A percentile compares a stretch with the other conserved stretches of the same genome.
Conservation (phyloP, 37 sponge, comb jelly and placozoan genomes). For the Cliona cf. orientalis region DNA sequence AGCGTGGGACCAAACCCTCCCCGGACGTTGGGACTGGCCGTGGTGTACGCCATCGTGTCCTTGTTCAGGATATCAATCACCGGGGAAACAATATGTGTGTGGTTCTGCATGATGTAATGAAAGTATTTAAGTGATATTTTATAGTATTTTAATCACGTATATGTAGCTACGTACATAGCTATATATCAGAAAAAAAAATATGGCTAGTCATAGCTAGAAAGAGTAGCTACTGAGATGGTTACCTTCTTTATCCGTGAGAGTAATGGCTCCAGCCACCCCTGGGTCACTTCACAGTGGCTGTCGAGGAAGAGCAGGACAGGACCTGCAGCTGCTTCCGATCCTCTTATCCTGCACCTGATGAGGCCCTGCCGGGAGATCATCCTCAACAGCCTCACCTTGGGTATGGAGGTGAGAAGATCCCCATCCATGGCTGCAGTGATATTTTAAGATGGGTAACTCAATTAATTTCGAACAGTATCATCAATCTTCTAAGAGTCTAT, state of each 20-base stretch:
- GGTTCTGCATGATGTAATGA: too few species aligned
- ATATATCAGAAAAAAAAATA: not conserved
- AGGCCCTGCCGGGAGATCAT: slow-evolving; percentile 71
- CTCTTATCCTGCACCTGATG: slow-evolving; percentile 78
- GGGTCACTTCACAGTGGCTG: slow-evolving; percentile 88
- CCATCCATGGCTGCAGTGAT: slow-evolving; percentile 54
- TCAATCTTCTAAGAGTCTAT: too few species aligned
- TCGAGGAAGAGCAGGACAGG: slow-evolving; percentile 88
- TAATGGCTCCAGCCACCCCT: slow-evolving; percentile 86
- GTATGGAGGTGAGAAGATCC: slow-evolving; percentile 54
- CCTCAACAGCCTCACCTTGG: slow-evolving; percentile 74
- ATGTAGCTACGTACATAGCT: too few species aligned
- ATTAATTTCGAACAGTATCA: too few species aligned
- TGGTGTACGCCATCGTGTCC: slow-evolving; percentile 56
- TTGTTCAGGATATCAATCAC: slow-evolving; percentile 88
- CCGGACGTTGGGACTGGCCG: slow-evolving; percentile 41
- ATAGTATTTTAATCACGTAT: too few species aligned
- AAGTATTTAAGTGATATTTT: too few species aligned
- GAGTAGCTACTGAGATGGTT: too few species aligned
- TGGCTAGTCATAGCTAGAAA: slow-evolving; percentile 1
- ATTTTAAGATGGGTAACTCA: too few species aligned
- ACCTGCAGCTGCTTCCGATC: slow-evolving; percentile 65
- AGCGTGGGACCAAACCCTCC: slow-evolving; percentile 75
- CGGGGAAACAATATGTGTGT: slow-evolving; percentile 74
- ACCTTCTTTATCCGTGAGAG: slow-evolving; percentile 67